Evolutionary conservation across 2,113 vertebrate species (phyloP), one percentile per base, ranked within the genome.

Genomic region (Nycticryphes semicollaris): DNA sequence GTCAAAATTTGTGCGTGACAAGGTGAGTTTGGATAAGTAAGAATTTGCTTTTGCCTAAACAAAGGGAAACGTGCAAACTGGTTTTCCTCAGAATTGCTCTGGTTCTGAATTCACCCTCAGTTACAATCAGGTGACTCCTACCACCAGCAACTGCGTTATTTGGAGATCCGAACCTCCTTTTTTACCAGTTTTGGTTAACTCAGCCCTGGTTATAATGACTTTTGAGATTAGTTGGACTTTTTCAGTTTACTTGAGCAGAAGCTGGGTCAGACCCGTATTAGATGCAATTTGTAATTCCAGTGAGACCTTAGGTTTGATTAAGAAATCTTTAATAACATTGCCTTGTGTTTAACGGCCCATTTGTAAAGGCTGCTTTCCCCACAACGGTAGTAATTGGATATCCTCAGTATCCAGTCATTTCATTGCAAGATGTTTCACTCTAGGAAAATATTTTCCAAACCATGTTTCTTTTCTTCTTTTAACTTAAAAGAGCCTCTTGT

Each of bases 381-480:
- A 66, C 68, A 66, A 54, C 50, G 84, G 30, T 53, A 59, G 79
- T 53, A 85, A 75, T 20, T 90, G 68, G 31, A 43, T 95, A 57
- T 72, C 45, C 30, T 81, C 47, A 35, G 75, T 28, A 80, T 47
- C 73, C 91, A 41, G 33, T 77, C 60, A 43, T 70, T 89, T 72
- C 53, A 62, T 62, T 91, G 89, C 78, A 80, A 87, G 57, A 78
- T 43, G 53, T 63, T 78, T 91, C 85, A 59, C 56, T 84, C 72
- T 12, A 75, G 43, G 62, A 75, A 84, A 77, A 89, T 60, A 94
- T 84, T 87, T 84, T 97, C 91, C 53, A 90, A 95, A 72, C 84
- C 48, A 2, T 67, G 68, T 95, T 96, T 94, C 73, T 96, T 90
- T 94, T 79, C 56, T 94, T 95, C 82, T 88, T 97, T 80, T 43